phyloP scores from a whole-genome alignment of 2,113 vertebrate genomes.

The Cisticola juncidis region DNA sequence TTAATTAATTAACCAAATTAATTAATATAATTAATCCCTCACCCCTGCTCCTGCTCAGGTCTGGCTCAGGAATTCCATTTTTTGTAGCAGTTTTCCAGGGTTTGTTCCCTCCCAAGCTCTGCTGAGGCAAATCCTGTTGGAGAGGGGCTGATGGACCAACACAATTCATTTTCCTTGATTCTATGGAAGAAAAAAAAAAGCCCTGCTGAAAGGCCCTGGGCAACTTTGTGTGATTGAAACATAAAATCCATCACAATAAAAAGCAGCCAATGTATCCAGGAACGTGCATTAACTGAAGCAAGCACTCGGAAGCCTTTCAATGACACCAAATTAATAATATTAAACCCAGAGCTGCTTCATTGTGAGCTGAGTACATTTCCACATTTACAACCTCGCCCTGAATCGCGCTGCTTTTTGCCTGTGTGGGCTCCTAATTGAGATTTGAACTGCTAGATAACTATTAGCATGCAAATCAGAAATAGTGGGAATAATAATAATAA shows the following conservation, averaged over 20 bases:
- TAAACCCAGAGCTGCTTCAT: neutral
- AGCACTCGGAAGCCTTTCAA: neutral
- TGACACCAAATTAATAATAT: neutral
- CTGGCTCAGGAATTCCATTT: neutral
- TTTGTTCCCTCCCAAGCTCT: neutral
- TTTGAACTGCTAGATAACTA: neutral
- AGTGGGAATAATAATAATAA: slow-evolving; percentile 17
- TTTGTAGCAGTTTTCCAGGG: neutral
- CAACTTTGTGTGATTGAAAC: neutral
- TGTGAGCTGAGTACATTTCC: neutral
- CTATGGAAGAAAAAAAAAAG: neutral
- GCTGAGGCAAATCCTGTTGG: neutral
- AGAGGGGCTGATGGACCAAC: neutral
- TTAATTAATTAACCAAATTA: too few relatives aligned
- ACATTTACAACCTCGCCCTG: neutral
- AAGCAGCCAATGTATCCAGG: neutral
- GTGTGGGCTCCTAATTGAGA: slow-evolving; percentile 26
- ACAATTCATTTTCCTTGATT: neutral
- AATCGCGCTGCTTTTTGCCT: neutral
- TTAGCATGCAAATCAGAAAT: slow-evolving; percentile 36
- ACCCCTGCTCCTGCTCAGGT: neutral
- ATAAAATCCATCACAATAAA: neutral
- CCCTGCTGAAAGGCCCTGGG: neutral
- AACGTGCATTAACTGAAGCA: neutral
- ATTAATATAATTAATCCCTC: neutral